Conservation (phyloP, 23 tunicate genomes). For the Botrylloides violaceus region DNA sequence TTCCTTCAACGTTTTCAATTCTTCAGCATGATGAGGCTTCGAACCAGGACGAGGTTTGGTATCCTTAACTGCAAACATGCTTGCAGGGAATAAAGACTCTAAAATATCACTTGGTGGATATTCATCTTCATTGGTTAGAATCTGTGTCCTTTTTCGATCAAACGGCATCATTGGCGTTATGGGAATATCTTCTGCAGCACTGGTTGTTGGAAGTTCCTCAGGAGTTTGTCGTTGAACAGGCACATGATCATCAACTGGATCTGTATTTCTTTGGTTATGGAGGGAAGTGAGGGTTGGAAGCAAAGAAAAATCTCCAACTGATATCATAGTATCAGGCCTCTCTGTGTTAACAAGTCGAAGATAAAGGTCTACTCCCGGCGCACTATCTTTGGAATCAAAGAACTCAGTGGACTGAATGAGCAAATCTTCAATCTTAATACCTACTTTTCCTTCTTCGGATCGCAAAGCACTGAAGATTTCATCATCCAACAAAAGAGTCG, state of each 20-base stretch:
- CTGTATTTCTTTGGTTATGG: not conserved
- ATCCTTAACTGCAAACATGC: constrained; percentile 40
- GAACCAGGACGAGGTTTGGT: not conserved
- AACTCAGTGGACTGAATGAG: constrained; percentile 48
- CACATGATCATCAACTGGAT: not conserved
- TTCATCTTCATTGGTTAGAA: constrained; percentile 61
- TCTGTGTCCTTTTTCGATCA: not conserved
- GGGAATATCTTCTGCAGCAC: not conserved
- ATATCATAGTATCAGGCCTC: constrained; percentile 16
- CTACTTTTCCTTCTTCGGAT: constrained; percentile 69
- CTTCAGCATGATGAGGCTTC: not conserved
- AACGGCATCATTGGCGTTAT: not conserved
- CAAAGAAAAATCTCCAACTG: constrained; percentile 1
- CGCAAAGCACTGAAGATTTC: constrained; percentile 55
- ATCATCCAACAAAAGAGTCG: constrained; percentile 55
- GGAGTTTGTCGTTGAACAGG: not conserved
- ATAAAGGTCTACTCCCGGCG: constrained; percentile 41
- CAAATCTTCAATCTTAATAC: constrained; percentile 67
- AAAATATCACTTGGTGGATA: constrained; percentile 78
- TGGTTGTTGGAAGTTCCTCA: not conserved
- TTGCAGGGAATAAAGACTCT: constrained; percentile 62
- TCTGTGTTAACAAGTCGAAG: constrained; percentile 76
- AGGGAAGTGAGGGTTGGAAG: not conserved
- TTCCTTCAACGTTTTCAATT: constrained; percentile 44
- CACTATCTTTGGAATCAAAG: constrained; percentile 28